A percentile compares a stretch with the other conserved stretches of the same genome.
phyloP scores from a whole-genome alignment of 2,797 vertebrate species.

The Morus bassanus region DNA sequence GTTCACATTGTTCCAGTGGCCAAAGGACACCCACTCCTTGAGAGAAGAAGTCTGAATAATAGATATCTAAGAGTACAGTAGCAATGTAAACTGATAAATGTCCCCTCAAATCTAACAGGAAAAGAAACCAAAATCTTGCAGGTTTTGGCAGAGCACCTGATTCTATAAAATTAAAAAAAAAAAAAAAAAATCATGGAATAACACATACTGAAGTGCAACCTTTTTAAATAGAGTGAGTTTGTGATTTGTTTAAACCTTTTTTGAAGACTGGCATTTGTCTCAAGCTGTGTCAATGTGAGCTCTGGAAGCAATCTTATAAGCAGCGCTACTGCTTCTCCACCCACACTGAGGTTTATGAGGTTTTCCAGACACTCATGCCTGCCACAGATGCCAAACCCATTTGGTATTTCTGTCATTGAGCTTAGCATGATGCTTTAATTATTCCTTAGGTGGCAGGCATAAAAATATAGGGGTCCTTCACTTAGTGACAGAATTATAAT shows the following conservation, averaged over 20 bases:
- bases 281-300: background rate
- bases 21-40: background rate
- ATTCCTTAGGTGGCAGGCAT: background rate
- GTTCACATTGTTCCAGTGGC: background rate
- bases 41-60: background rate
- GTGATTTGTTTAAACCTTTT: background rate
- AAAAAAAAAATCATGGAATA: background rate
- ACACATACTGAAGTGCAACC: background rate
- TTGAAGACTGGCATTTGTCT: background rate
- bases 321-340: background rate
- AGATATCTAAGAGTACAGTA: background rate
- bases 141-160: background rate
- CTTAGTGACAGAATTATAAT: background rate
- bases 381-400: constrained; percentile 42
- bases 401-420: constrained; percentile 45
- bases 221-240: background rate
- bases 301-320: background rate
- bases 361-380: constrained; percentile 35
- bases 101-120: background rate
- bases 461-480: background rate
- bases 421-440: background rate
- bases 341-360: background rate
- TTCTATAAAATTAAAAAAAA: background rate
- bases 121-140: background rate
- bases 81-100: background rate